These are phyloP conservation scores for Erythrolamprus reginae DNA, from an alignment of 2,113 vertebrate species.

Conservation along the genomic window DNA sequence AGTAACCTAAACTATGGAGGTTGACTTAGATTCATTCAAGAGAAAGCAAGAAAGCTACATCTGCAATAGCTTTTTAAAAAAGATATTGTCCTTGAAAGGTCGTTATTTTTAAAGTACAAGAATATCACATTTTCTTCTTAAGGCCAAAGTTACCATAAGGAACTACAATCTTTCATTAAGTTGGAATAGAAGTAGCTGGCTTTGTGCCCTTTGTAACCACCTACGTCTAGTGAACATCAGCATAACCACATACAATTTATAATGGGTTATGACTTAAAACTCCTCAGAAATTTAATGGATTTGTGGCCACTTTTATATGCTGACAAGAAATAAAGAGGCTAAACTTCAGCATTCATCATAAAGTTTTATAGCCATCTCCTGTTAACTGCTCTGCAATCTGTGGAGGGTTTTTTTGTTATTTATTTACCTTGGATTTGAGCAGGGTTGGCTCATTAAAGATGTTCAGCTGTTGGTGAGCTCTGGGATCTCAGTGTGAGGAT, in stretches of 20 bases:
- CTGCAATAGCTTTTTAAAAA: not conserved
- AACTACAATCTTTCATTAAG: slow-evolving; percentile 1
- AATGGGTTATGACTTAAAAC: slow-evolving; percentile 4
- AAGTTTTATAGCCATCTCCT: slow-evolving; percentile 9
- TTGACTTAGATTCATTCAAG: not conserved
- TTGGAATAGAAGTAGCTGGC: slow-evolving; percentile 14
- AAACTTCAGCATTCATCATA: slow-evolving; percentile 3
- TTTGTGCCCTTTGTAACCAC: slow-evolving; percentile 18
- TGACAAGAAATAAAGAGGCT: slow-evolving; percentile 15
- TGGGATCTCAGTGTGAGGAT: slow-evolving; percentile 69
- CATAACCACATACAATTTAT: not conserved
- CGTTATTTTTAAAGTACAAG: not conserved
- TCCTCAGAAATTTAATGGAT: not conserved
- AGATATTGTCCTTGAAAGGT: not conserved
- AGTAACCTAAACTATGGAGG: not conserved
- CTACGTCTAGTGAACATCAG: slow-evolving; percentile 8
- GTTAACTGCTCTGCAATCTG: not conserved
- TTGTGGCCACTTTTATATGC: slow-evolving; percentile 25
- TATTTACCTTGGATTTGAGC: slow-evolving; percentile 61
- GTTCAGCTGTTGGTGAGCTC: slow-evolving; percentile 76
- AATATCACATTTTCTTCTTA: slow-evolving; percentile 6
- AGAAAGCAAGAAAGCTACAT: not conserved
- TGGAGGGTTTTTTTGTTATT: not conserved
- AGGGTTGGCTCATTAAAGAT: slow-evolving; percentile 72
- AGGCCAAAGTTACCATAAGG: not conserved